phyloP scores from a whole-genome alignment of 2,888 invertebrate genomes.

The Mycogona germanica region DNA sequence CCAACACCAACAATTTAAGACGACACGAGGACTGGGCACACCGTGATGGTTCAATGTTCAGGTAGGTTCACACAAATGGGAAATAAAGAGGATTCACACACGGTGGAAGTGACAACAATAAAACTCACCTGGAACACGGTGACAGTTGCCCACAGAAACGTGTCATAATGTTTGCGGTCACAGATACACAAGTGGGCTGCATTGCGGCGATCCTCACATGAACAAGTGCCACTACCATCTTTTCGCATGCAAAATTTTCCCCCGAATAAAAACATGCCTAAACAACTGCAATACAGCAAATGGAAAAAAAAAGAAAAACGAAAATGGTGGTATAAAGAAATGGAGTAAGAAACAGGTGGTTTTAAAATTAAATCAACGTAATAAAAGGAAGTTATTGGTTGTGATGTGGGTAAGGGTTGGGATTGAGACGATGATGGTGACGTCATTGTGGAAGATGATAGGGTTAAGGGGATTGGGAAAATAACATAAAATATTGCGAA shows the following conservation, averaged over 20 bases:
- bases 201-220: constrained; percentile 78
- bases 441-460: no score
- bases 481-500: no score
- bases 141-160: constrained; percentile 93
- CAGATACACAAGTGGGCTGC: constrained; percentile 54
- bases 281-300: constrained; percentile 58
- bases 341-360: neutral
- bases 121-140: constrained; percentile 90
- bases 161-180: constrained; percentile 98
- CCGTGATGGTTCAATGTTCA: no score
- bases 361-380: neutral
- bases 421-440: no score
- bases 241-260: constrained; percentile 98
- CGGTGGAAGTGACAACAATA: no score
- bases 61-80: no score
- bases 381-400: constrained; percentile 5
- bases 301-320: neutral
- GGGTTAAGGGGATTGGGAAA: no score
- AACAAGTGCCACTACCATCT: constrained; percentile 60
- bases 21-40: no score
- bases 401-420: no score
- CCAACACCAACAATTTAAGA: no score
- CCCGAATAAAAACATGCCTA: constrained; percentile 99
- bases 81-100: no score
- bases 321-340: neutral